A percentile compares a stretch with the other conserved stretches of the same genome.
Evolutionary conservation across 1,140 invertebrate genomes (phyloP).

Genomic region (Solenopsis invicta): DNA sequence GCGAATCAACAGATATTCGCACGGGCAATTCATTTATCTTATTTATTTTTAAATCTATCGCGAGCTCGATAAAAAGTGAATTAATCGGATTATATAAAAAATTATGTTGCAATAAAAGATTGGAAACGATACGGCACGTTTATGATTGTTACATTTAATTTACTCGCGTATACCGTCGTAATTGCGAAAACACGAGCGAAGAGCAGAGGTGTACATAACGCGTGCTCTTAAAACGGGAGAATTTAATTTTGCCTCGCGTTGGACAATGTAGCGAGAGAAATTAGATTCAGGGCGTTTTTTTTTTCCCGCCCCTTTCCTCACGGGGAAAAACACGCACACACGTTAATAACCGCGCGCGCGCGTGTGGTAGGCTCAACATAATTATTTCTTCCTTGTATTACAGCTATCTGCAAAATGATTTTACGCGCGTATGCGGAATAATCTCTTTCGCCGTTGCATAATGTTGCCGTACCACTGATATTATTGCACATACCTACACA

Average conservation of each 20-base stretch:
- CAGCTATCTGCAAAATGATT: constrained; percentile 49
- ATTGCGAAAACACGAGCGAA: constrained; percentile 37
- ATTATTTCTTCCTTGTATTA: constrained; percentile 57
- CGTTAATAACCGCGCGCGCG: constrained; percentile 27
- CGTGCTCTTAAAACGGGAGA: constrained; percentile 52
- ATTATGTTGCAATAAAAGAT: neutral
- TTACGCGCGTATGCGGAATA: constrained; percentile 34
- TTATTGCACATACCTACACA: no score
- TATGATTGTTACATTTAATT: constrained; percentile 61
- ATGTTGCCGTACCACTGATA: constrained; percentile 40
- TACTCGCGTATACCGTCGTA: constrained; percentile 24
- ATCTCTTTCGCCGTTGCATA: constrained; percentile 43
- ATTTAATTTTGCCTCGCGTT: constrained; percentile 57
- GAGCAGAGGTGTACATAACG: constrained; percentile 40
- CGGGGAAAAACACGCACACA: constrained; percentile 26
- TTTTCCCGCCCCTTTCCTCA: neutral
- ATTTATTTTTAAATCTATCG: neutral
- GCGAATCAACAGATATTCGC: neutral
- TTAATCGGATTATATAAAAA: constrained; percentile 5
- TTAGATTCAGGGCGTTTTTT: constrained; percentile 22
- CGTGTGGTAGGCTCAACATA: constrained; percentile 22
- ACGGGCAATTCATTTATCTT: neutral
- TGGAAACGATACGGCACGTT: constrained; percentile 27
- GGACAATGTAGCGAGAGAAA: constrained; percentile 56
- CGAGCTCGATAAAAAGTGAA: neutral